Evolutionary conservation across 2,797 vertebrate genomes (phyloP), one percentile per base, ranked within the genome.

Genomic region (Pogonophryne albipinna): DNA sequence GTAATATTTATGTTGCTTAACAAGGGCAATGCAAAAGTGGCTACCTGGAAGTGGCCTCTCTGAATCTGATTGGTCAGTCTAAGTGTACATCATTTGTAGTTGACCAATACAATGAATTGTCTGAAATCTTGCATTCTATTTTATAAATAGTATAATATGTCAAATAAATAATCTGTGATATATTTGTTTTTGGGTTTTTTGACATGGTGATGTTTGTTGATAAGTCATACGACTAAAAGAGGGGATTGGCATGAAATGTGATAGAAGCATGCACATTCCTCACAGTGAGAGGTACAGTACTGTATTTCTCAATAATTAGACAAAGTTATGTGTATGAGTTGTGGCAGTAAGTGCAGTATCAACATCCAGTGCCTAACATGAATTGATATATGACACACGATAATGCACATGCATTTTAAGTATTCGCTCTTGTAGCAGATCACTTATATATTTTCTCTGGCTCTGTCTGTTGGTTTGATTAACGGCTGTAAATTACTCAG

Each of bases 401-500:
- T n/a, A n/a, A n/a, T n/a, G n/a, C n/a, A n/a, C n/a, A n/a, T n/a
- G n/a, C n/a, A n/a, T n/a, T n/a, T n/a, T n/a, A n/a, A n/a, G n/a
- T n/a, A n/a, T n/a, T n/a, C n/a, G n/a, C n/a, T n/a, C n/a, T n/a
- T n/a, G n/a, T n/a, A n/a, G n/a, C n/a, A n/a, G n/a, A n/a, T n/a
- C n/a, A n/a, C n/a, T n/a, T n/a, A n/a, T n/a, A n/a, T n/a, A n/a
- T n/a, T n/a, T n/a, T n/a, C n/a, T n/a, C n/a, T n/a, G n/a, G n/a
- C n/a, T n/a, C n/a, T n/a, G n/a, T n/a, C n/a, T n/a, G n/a, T n/a
- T 71, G 41, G 19, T 67, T 78, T 79, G 74, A 51, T 79, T 62
- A 76, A 74, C 27, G 23, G 56, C 57, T 78, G 62, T 85, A 88
- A 84, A 84, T 82, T 58, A 71, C 19, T 19, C 15, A 17, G 45